Evolutionary conservation across 2,113 vertebrate species (phyloP).

Genomic region (Tichodroma muraria): DNA sequence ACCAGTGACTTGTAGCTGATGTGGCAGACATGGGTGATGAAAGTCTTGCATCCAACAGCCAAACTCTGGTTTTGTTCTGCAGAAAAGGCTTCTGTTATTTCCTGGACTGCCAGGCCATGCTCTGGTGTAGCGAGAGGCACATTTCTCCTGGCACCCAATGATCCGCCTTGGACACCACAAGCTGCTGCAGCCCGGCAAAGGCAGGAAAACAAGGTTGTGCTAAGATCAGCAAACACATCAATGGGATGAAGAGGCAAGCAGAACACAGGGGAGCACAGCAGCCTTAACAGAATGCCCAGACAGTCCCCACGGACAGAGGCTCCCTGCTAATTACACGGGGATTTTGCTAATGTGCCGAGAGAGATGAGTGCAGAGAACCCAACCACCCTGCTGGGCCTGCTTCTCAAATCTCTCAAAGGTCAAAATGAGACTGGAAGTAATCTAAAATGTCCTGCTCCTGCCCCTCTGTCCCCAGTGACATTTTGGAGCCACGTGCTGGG

Average conservation of each 20-base stretch:
- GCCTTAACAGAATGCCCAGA: neutral
- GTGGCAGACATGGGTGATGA: neutral
- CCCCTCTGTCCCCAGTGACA: neutral
- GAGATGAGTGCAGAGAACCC: neutral
- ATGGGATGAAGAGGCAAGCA: neutral
- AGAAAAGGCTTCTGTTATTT: neutral
- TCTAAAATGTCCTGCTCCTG: neutral
- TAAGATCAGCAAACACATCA: neutral
- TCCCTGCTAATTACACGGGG: neutral
- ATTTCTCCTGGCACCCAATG: accelerated
- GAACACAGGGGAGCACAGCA: neutral
- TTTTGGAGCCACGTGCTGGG: neutral
- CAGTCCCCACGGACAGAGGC: neutral
- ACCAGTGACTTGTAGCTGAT: neutral
- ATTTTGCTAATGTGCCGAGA: neutral
- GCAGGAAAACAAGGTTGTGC: neutral
- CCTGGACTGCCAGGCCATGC: neutral
- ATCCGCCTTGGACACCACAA: neutral
- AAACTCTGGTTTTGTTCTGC: neutral
- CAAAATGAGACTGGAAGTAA: neutral
- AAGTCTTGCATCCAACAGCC: neutral
- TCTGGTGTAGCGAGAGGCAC: neutral
- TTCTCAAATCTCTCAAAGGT: neutral
- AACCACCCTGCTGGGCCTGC: neutral
- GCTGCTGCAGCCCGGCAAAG: neutral